These are phyloP conservation scores for Pantherophis guttatus DNA, from an alignment of 2,113 vertebrate genomes.

Conservation along the genomic window DNA sequence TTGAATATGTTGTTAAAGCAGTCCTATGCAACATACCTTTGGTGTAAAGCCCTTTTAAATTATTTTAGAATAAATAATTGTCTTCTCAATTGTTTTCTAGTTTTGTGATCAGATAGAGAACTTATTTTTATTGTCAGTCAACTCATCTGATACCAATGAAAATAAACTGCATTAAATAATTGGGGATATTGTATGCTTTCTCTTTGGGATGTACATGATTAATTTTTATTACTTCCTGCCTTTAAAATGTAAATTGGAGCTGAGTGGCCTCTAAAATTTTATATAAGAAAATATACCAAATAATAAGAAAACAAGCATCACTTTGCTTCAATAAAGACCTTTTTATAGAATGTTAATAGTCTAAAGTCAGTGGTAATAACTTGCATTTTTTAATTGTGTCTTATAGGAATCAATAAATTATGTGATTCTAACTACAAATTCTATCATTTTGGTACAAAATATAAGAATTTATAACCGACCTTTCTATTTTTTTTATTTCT, in stretches of 20 bases:
- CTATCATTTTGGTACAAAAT: slow-evolving; percentile 29
- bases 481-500: slow-evolving; percentile 29
- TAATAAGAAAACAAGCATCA: slow-evolving; percentile 24
- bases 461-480: slow-evolving; percentile 1
- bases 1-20: background rate
- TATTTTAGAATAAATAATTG: background rate
- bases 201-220: background rate
- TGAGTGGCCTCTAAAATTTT: background rate
- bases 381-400: slow-evolving; percentile 54
- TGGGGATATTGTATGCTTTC: background rate
- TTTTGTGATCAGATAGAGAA: background rate
- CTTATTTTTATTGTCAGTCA: background rate
- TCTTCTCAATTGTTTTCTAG: background rate
- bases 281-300: slow-evolving; percentile 5
- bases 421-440: slow-evolving; percentile 40
- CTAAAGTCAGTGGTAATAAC: slow-evolving; percentile 37
- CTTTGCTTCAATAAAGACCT: slow-evolving; percentile 11
- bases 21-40: background rate
- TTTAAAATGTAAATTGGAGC: background rate
- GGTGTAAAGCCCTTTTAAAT: background rate
- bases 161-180: background rate
- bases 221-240: background rate
- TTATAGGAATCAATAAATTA: slow-evolving; percentile 46
- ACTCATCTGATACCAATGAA: background rate
- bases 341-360: slow-evolving; percentile 27